Base-by-base conservation (phyloP, 2,113 vertebrate species). In the Oreochromis spilurus region DNA sequence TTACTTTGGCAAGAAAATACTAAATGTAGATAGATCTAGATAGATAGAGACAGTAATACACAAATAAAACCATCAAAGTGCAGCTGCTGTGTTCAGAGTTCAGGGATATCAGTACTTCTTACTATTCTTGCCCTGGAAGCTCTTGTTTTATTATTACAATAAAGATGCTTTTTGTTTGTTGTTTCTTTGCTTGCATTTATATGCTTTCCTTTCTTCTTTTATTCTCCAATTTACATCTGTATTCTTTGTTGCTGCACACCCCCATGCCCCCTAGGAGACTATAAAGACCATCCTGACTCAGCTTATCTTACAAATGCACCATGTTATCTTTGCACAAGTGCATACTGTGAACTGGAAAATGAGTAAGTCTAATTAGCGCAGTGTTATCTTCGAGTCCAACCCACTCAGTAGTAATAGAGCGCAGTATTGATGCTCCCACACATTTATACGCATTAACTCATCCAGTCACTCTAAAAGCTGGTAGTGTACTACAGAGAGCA, bases 331-430 rank as follows among this genome's bases (percentile, higher is more conserved):
- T 67, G 81, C 26, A 57, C 26, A 70, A 58, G 40, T 34, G 34
- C 26, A 77, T 34, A 77, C 43, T 52, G 45, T 77, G 26, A 77
- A 81, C 62, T 53, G 75, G 52, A 43, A 52, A 84, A 88, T 83
- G 24, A 82, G 58, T 85, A 57, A 84, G 78, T 82, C 31, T 80
- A 86, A 89, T 91, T 83, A 90, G 88, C n/a, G 50, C 54, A 9
- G 84, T 11, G 6, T 52, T 50, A 81, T 77, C 86, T 83, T 70
- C 0, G 4, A 85, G 48, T 90, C 81, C 21, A 82, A 62, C 82
- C 83, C 81, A 67, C 83, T 88, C 83, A 82, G 84, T n/a, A 79
- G 83, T 82, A 86, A 45, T 43, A 54, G 62, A 88, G 79, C 43
- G 16, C 70, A 62, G 36, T 81, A 72, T 52, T 75, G 88, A 55